Evolutionary conservation across 1,140 invertebrate species (phyloP).

Genomic region (Drosophila melanica): DNA sequence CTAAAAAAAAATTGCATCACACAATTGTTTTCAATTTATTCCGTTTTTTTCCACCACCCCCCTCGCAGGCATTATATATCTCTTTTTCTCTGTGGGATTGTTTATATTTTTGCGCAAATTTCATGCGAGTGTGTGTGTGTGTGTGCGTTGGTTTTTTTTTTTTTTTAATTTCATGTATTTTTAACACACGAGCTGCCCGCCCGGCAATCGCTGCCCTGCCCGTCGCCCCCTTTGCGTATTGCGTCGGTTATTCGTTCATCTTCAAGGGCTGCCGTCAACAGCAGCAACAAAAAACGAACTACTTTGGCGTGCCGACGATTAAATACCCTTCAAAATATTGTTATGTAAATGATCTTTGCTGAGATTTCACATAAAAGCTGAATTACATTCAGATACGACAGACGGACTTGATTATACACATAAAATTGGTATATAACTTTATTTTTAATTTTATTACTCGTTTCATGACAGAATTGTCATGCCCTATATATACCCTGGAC

Average conservation of each 20-base stretch:
- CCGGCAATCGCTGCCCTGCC: constrained; percentile 3
- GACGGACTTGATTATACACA: no score
- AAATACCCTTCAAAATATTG: no score
- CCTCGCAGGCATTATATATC: not conserved
- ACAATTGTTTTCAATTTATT: constrained; percentile 45
- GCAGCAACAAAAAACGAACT: constrained; percentile 14
- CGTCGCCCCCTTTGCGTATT: constrained; percentile 9
- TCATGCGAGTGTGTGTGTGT: constrained; percentile 37
- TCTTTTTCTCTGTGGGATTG: constrained; percentile 14
- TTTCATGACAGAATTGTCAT: no score
- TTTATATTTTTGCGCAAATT: constrained; percentile 59
- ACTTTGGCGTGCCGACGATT: no score
- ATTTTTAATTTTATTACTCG: no score
- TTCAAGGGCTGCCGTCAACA: constrained; percentile 52
- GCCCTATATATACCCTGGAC: not conserved
- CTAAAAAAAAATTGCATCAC: constrained; percentile 20
- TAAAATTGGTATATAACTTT: no score
- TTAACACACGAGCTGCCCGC: constrained; percentile 58
- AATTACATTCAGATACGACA: no score
- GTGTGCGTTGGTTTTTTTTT: no score
- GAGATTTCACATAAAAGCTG: no score
- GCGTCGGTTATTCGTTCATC: constrained; percentile 29
- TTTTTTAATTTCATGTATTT: constrained; percentile 60
- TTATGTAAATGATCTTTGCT: no score
- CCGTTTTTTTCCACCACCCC: not conserved